A percentile compares a stretch with the other conserved stretches of the same genome.
These are phyloP conservation scores for Rhodeus uyekii DNA, from an alignment of 2,797 vertebrate genomes.

Conservation along the genomic window DNA sequence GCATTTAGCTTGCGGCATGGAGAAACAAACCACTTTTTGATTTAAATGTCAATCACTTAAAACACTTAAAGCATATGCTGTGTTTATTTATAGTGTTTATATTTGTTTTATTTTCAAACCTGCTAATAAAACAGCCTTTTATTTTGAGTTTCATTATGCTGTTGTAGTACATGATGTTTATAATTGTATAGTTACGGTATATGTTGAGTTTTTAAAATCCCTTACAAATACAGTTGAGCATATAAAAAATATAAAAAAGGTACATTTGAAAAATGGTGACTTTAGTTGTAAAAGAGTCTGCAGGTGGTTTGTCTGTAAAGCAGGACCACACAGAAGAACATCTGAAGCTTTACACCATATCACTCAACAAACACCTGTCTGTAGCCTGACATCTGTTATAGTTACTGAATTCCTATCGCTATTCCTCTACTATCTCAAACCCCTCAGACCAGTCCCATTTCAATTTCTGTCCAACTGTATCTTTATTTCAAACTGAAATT, in stretches of 20 bases:
- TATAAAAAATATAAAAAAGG: not conserved
- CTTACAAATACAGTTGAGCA: not conserved
- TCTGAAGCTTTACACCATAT: conserved; percentile 15
- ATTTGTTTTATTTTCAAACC: not conserved
- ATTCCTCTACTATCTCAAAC: conserved; percentile 9
- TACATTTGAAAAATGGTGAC: not conserved
- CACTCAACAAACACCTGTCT: conserved; percentile 32
- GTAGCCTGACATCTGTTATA: conserved; percentile 2
- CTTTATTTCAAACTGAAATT: conserved; percentile 57
- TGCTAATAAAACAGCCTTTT: not conserved
- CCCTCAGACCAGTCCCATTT: conserved; percentile 15
- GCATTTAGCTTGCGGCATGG: not conserved
- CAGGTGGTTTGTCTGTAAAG: not conserved
- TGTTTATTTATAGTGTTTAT: not conserved
- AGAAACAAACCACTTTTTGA: not conserved
- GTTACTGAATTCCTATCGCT: not conserved
- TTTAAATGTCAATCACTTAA: not conserved
- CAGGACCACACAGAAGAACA: not conserved
- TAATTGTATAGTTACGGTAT: not conserved
- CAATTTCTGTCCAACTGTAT: conserved; percentile 58
- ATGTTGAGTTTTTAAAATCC: not conserved
- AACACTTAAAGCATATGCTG: not conserved
- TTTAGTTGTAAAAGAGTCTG: not conserved
- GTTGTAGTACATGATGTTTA: not conserved
- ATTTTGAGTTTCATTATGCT: not conserved